Evolutionary conservation across 2,113 vertebrate genomes (phyloP).

Genomic region (Scomber japonicus): DNA sequence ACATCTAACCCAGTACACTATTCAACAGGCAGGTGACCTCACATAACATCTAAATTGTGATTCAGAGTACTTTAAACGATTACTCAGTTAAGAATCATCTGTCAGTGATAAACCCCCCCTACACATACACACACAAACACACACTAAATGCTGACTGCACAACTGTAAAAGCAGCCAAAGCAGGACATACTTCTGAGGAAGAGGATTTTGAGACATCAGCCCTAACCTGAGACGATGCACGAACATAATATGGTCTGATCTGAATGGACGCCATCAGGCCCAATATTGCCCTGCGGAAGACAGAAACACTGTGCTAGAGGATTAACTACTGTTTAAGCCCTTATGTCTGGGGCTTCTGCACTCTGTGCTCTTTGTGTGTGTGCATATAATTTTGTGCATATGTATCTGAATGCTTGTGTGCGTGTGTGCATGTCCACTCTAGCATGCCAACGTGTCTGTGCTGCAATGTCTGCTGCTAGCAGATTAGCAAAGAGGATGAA

Average conservation of each 20-base stretch:
- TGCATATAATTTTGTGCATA: conserved; percentile 2
- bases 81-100: too few relatives aligned
- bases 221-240: neutral
- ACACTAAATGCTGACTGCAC: too few relatives aligned
- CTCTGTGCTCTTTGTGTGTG: conserved; percentile 46
- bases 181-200: too few relatives aligned
- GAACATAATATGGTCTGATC: conserved; percentile 34
- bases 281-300: conserved; percentile 66
- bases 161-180: too few relatives aligned
- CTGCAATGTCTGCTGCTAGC: conserved; percentile 73
- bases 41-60: too few relatives aligned
- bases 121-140: too few relatives aligned
- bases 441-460: conserved; percentile 44
- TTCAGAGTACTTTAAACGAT: too few relatives aligned
- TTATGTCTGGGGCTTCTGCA: conserved; percentile 61
- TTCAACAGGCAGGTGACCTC: too few relatives aligned
- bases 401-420: neutral
- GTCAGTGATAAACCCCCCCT: too few relatives aligned
- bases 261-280: conserved; percentile 67
- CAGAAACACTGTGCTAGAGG: conserved; percentile 71
- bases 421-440: conserved; percentile 21
- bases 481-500: conserved; percentile 75
- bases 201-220: too few relatives aligned
- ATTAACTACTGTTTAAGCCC: conserved; percentile 77
- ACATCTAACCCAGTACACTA: too few relatives aligned